Evolutionary conservation across 2,797 vertebrate genomes (phyloP).

Genomic region (Babyrousa celebensis): DNA sequence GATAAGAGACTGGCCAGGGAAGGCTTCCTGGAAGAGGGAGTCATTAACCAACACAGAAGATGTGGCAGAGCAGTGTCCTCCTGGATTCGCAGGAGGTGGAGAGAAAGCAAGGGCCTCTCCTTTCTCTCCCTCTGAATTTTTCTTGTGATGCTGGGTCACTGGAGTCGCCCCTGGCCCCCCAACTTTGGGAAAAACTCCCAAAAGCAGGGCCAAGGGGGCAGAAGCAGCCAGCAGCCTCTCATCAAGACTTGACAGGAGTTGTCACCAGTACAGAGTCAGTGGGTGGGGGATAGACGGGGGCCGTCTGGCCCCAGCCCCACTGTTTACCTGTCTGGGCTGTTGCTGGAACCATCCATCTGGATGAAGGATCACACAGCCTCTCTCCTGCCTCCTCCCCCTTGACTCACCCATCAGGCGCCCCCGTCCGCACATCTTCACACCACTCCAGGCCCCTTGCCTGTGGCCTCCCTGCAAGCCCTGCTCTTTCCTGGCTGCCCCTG

Average conservation of each 20-base stretch:
- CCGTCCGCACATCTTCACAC: background rate
- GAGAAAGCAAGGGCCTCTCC: background rate
- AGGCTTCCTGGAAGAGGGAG: conserved; percentile 21
- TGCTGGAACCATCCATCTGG: conserved; percentile 86
- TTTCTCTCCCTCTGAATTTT: background rate
- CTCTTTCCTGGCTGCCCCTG: background rate
- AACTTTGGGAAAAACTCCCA: conserved; percentile 64
- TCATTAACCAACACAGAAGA: background rate
- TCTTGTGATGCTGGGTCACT: background rate
- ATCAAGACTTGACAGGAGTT: conserved; percentile 82
- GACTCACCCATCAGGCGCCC: background rate
- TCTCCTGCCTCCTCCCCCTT: conserved; percentile 42
- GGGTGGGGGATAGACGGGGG: background rate
- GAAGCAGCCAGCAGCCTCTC: conserved; percentile 84
- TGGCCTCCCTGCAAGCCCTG: fast-evolving
- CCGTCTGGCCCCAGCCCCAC: conserved; percentile 68
- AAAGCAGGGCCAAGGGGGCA: conserved; percentile 58
- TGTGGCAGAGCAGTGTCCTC: background rate
- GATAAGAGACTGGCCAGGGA: background rate
- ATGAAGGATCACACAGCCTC: conserved; percentile 74
- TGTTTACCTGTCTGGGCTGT: conserved; percentile 86
- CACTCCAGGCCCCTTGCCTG: background rate
- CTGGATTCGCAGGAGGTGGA: background rate
- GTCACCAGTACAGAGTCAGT: conserved; percentile 78
- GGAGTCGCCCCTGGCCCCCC: background rate